A percentile compares a stretch with the other conserved stretches of the same genome.
Evolutionary conservation across 2,888 invertebrate genomes (phyloP).

Genomic region (Amblyjoppa fuscipennis): DNA sequence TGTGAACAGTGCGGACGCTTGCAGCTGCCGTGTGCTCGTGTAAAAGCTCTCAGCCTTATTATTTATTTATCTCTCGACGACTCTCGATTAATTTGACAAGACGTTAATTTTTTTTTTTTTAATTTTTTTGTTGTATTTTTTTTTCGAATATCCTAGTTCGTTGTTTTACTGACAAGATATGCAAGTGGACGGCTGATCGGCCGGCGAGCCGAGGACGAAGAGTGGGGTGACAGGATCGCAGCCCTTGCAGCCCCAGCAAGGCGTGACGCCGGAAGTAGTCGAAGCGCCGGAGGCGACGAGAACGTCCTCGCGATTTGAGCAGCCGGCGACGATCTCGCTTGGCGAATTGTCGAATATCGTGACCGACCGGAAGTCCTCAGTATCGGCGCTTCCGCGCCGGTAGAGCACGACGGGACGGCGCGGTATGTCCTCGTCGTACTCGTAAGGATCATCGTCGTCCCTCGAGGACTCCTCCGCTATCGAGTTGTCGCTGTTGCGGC

Average conservation of each 20-base stretch:
- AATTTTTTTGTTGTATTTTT: neutral
- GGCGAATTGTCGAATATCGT: constrained; percentile 1
- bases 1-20: constrained; percentile 64
- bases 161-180: constrained; percentile 78
- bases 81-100: neutral
- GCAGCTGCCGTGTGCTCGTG: constrained; percentile 58
- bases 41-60: constrained; percentile 30
- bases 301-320: constrained; percentile 61
- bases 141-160: neutral
- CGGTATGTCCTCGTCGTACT: constrained; percentile 85
- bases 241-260: constrained; percentile 78
- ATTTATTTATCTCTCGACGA: constrained; percentile 20
- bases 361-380: constrained; percentile 8
- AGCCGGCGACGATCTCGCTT: constrained; percentile 2
- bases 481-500: constrained; percentile 59
- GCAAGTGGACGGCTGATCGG: constrained; percentile 78
- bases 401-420: constrained; percentile 59
- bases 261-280: constrained; percentile 72
- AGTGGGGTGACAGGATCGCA: constrained; percentile 78
- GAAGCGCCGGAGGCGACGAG: constrained; percentile 69
- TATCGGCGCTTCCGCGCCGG: constrained; percentile 13
- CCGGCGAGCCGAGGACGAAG: constrained; percentile 81
- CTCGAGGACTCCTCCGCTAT: constrained; percentile 64
- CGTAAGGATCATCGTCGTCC: constrained; percentile 85
- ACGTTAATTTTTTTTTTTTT: neutral